Evolutionary conservation across 2,113 vertebrate species (phyloP).

Genomic region (Urocynchramus pylzowi): DNA sequence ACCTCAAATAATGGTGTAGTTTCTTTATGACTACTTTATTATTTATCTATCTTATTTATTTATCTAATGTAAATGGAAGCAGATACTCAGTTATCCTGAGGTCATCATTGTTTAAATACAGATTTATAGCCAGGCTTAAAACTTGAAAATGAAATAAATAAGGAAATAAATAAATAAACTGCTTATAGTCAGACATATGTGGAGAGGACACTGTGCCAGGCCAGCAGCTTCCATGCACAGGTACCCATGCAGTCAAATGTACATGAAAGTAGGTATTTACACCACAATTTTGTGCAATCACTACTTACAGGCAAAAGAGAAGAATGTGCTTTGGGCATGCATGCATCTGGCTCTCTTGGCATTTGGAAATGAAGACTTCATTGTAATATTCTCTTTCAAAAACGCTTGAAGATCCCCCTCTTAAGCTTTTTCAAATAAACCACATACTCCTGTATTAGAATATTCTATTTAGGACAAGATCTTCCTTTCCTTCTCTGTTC

Average conservation of each 20-base stretch:
- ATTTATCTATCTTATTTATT: background rate
- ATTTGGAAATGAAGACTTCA: background rate
- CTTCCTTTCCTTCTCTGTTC: background rate
- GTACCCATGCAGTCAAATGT: background rate
- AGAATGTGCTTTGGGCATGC: background rate
- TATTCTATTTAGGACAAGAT: background rate
- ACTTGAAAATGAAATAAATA: background rate
- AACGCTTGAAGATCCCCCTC: background rate
- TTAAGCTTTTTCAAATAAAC: background rate
- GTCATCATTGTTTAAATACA: background rate
- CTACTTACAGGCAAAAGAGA: background rate
- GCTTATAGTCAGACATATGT: background rate
- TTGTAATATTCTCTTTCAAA: background rate
- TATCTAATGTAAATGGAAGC: background rate
- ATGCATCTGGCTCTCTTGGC: background rate
- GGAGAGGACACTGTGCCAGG: background rate
- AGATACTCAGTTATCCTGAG: background rate
- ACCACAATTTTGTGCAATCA: background rate
- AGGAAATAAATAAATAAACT: background rate
- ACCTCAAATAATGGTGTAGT: background rate
- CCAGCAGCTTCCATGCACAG: background rate
- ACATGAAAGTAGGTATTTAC: background rate
- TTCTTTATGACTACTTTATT: background rate
- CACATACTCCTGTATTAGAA: background rate
- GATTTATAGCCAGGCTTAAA: background rate